Percentiles rank a stretch among this genome's conserved stretches.
phyloP scores from a whole-genome alignment of 2,888 invertebrate species.

The Sialis fuliginosa region DNA sequence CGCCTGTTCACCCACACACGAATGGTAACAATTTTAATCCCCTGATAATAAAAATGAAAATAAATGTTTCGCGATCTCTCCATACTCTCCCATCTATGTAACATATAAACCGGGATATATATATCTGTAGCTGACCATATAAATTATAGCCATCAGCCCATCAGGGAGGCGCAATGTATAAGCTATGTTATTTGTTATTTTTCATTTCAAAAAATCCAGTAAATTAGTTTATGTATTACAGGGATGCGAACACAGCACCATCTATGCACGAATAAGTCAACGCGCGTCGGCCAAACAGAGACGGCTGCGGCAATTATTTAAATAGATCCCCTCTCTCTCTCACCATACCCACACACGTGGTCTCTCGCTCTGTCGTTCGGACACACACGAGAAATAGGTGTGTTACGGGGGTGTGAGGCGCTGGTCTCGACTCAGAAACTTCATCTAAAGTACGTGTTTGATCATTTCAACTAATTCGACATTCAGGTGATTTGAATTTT shows the following conservation, averaged over 20 bases:
- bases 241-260: slow-evolving; percentile 14
- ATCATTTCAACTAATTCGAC: no score
- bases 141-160: slow-evolving; percentile 29
- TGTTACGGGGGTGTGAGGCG: no score
- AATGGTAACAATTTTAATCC: slow-evolving; percentile 30
- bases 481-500: no score
- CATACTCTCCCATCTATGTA: neutral
- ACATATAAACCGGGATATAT: slow-evolving; percentile 5
- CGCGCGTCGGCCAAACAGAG: slow-evolving; percentile 8
- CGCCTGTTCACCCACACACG: slow-evolving; percentile 14
- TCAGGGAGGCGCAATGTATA: slow-evolving; percentile 16
- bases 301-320: no score
- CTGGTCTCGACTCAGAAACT: no score
- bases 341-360: no score
- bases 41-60: slow-evolving; percentile 30
- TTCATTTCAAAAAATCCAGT: slow-evolving; percentile 31
- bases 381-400: no score
- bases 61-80: slow-evolving; percentile 20
- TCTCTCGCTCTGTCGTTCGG: no score
- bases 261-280: slow-evolving; percentile 7
- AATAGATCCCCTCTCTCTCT: no score
- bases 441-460: no score
- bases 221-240: slow-evolving; percentile 29
- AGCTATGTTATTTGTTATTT: slow-evolving; percentile 30
- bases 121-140: slow-evolving; percentile 16